Evolutionary conservation across 2,888 invertebrate species (phyloP), one percentile per base, ranked within the genome.

Genomic region (Venusia cambrica): DNA sequence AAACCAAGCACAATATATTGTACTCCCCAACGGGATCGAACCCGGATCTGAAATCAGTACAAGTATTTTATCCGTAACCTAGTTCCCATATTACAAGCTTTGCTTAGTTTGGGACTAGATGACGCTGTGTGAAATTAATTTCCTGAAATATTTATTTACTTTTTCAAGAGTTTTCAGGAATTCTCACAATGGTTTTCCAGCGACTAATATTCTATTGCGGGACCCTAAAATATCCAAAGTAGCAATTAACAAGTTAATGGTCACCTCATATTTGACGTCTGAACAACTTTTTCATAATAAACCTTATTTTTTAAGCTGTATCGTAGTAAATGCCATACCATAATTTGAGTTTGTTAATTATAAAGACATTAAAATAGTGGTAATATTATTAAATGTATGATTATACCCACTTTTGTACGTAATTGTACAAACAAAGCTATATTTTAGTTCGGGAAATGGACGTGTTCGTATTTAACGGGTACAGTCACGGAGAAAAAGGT

Each of bases 341-440:
- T 44, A 44, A 46, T 46, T 46, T 32, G 17, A 44, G 28, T 49
- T 46, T 22, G 41, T 48, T 51, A 51, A 51, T 51, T 48, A 51
- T 51, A 45, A 51, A 51, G 48, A 48, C 48, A 51, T 51, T 51
- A 51, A 48, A 45, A 39, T 37, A 17, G 39, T 39, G 31, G 37
- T 17, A 25, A n/a, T 38, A 45, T 44, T 45, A 44, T 36, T 45
- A 44, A 41, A 35, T 32, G 34, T 37, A 47, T 37, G 30, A 46
- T 45, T 45, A 41, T 43, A 36, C 32, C 42, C 40, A 38, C 39
- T 43, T 30, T 38, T 34, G 40, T 35, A 24, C 14, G 21, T 47
- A 46, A 36, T 45, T 45, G 31, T 40, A 43, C 42, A 29, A 48
- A 41, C 36, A 38, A 31, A 43, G 36, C 25, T 33, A 39, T 46